Base-by-base conservation (phyloP, 2,888 invertebrate genomes). In the Sinohyriopsis cumingii region DNA sequence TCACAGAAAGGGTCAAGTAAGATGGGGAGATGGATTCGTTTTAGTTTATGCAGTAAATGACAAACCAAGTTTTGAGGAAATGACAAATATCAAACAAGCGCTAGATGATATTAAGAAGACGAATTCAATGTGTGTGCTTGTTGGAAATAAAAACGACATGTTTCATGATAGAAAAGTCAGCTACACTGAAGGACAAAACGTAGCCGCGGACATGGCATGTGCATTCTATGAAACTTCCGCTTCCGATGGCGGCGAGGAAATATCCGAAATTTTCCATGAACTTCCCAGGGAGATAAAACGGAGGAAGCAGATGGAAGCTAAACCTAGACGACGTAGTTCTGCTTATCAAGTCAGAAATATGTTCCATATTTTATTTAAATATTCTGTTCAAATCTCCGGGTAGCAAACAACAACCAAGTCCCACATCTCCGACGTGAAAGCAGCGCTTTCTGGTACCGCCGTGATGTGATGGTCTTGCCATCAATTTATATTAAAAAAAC, bases 141-240 rank as follows among this genome's bases (percentile, higher is more conserved):
- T 88, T 9, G 88, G 85, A 15, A 87, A 88, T 78, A 89, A 89
- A 81, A 81, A 75, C 15, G 87, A 87, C 73, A 75, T 86, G 55
- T 77, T 87, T 25, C 87, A 87, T 69, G 86, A 86, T 72, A 76
- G 88, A 24, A 69, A 79, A 61, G 85, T 89, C 5, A 80, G 77
- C 9, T 68, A 74, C 6, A 75, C 73, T 5, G 88, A 89, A 68
- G 89, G 88, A 12, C 86, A 88, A 71, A 75, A 79, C 3, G 62
- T 86, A 55, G 88, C 89, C 1, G 75, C 80, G 6, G 86, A 88
- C 53, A 81, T 86, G 83, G 86, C 86, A 57, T 86, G 86, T 72
- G 86, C 86, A 0, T 89, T 88, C 74, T 88, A 84, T 76, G 89
- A 89, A 71, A 89, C 84, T 28, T 88, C 86, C 45, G 89, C 89